Evolutionary conservation across 2,797 vertebrate genomes (phyloP), one percentile per base, ranked within the genome.

Genomic region (Salarias fasciatus): DNA sequence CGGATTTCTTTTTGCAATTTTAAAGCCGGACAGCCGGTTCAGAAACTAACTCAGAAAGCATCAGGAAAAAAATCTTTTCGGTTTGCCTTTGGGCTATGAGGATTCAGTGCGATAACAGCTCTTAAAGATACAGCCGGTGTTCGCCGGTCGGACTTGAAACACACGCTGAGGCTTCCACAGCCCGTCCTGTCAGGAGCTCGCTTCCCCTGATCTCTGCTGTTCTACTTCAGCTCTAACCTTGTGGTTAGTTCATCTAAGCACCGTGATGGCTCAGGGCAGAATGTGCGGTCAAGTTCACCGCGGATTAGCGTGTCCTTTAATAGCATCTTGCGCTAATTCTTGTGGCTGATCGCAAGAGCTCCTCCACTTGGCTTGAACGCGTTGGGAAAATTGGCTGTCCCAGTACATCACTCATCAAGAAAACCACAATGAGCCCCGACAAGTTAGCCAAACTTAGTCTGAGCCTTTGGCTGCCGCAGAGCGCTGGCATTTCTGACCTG

Each of bases 241-340:
- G 85, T 56, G 82, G 75, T 77, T 67, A 58, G 77, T 83, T 80
- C 76, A 72, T 72, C 76, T 79, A 69, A 86, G 77, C 71, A 65
- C 75, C 54, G 1, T 33, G 69, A 72, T 57, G 63, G 59, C 76
- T 51, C 50, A 36, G 83, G 78, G 65, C 75, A 77, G 76, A 77
- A 63, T 66, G 61, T 84, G 87, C 84, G 89, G 86, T 89, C 80
- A 83, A 86, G 84, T 88, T 81, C 82, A 79, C 64, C 44, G 9
- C 44, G 76, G 89, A 90, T 90, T 89, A 89, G 82, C 82, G 79
- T 86, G 87, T 89, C 81, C 81, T 80, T 61, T 88, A 86, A 88
- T 88, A 86, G 83, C 80, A 12, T 84, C 85, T 69, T 40, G 69
- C 68, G 75, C 80, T 89, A 86, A 90, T 85, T 87, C 84, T 71